Base-by-base conservation (phyloP, 2,113 vertebrate species). In the Sterna hirundo region DNA sequence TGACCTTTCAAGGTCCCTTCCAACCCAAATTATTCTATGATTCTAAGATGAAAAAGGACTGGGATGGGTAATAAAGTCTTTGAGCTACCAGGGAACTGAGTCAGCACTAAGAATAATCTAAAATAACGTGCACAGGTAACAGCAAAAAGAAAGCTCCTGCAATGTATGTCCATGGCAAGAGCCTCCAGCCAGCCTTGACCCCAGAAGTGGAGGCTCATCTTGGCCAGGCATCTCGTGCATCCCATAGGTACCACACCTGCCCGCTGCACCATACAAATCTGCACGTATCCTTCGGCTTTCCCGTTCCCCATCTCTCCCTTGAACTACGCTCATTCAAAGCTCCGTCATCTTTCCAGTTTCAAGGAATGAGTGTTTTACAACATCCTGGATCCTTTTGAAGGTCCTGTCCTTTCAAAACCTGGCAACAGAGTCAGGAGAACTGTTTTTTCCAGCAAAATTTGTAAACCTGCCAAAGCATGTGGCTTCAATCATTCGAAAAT, bases 171-270 rank as follows among this genome's bases (percentile, higher is more conserved):
- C 76, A 36, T 3, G 58, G 36, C 30, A 34, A 29, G 60, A 36
- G 18, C 7, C 71, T 70, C 57, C 57, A 38, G 40, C 11, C 60
- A 42, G 13, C n/a, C 38, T 62, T 11, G 18, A 57, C 10, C 32
- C 30, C 49, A 30, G 20, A 60, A 78, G 44, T 3, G 6, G 2
- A 30, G 46, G 34, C 10, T 29, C 5, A 10, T 6, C 40, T n/a
- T 1, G 5, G 29, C 10, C 17, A 13, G 23, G 55, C 29, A 36
- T 7, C 47, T 36, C 16, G 1, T 1, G 0, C 23, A 5, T 5
- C 9, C 30, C 29, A 7, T 2, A 47, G 4, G 14, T 15, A n/a
- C 34, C 54, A 9, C 8, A 19, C 11, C 40, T 21, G 21, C 38
- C 29, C 9, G 23, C 15, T 54, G 29, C 7, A 25, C 40, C 11